Conservation (phyloP, 2,888 invertebrate genomes). For the Vesta saturnalis region DNA sequence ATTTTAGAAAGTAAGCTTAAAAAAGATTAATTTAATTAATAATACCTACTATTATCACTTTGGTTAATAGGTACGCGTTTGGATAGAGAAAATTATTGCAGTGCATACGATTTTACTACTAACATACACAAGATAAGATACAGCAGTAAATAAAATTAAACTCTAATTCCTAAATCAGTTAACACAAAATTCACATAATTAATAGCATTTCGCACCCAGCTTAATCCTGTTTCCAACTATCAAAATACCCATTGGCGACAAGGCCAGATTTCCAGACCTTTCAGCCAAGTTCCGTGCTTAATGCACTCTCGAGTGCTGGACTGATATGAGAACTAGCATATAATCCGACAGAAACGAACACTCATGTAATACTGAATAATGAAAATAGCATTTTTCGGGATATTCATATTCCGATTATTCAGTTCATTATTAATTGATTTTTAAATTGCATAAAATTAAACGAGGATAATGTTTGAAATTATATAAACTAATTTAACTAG, state of each 20-base stretch:
- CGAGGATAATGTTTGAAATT: slow-evolving; percentile 3
- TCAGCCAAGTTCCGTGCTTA: slow-evolving; percentile 31
- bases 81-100: too few species aligned
- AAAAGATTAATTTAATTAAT: too few species aligned
- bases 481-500: slow-evolving; percentile 21
- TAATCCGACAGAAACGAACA: slow-evolving; percentile 8
- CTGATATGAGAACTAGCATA: slow-evolving; percentile 27
- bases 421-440: neutral
- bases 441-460: neutral
- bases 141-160: too few species aligned
- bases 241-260: slow-evolving; percentile 30
- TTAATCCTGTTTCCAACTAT: slow-evolving; percentile 31
- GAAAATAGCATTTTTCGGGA: neutral
- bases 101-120: too few species aligned
- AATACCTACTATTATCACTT: too few species aligned
- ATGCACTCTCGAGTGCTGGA: slow-evolving; percentile 28
- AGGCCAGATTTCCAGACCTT: slow-evolving; percentile 33
- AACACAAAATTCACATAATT: too few species aligned
- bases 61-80: too few species aligned
- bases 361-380: slow-evolving; percentile 17
- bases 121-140: too few species aligned
- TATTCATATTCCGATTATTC: neutral
- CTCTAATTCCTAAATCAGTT: too few species aligned
- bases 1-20: too few species aligned
- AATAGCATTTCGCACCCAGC: slow-evolving; percentile 30